Percentiles rank a stretch among this genome's conserved stretches.
phyloP scores from a whole-genome alignment of 1,140 invertebrate genomes.

The Pogonognathellus flavescens region DNA sequence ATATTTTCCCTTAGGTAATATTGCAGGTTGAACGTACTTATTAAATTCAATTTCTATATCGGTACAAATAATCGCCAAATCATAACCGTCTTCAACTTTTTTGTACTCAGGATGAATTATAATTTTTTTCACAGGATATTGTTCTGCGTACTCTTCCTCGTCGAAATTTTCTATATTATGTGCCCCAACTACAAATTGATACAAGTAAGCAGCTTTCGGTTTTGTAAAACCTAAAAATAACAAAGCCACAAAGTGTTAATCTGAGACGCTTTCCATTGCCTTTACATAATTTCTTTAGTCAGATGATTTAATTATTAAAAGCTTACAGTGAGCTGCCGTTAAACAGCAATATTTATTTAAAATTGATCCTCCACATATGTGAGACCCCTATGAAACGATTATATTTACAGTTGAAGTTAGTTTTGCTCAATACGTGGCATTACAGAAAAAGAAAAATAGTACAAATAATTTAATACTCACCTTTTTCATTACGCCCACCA shows the following conservation, averaged over 20 bases:
- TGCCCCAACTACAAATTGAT: background rate
- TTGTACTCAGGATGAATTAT: background rate
- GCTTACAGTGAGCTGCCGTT: conserved; percentile 13
- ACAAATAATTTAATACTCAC: too few species aligned
- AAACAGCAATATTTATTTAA: background rate
- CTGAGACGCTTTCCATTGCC: too few species aligned
- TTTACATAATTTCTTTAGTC: too few species aligned
- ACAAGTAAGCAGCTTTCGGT: background rate
- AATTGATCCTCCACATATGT: background rate
- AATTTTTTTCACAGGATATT: background rate
- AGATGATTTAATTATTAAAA: background rate
- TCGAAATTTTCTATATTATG: background rate
- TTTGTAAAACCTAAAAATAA: background rate
- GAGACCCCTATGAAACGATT: background rate
- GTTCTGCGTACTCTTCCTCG: background rate
- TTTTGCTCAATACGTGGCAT: too few species aligned
- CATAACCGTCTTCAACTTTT: background rate
- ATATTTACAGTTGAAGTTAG: background rate
- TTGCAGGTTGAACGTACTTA: background rate
- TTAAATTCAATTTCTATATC: background rate
- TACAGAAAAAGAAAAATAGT: too few species aligned
- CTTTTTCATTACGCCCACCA: too few species aligned
- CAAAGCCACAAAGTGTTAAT: background rate
- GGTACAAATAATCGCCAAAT: background rate
- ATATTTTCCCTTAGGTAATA: background rate